Evolutionary conservation across 2,113 vertebrate species (phyloP).

Genomic region (Danio rerio): DNA sequence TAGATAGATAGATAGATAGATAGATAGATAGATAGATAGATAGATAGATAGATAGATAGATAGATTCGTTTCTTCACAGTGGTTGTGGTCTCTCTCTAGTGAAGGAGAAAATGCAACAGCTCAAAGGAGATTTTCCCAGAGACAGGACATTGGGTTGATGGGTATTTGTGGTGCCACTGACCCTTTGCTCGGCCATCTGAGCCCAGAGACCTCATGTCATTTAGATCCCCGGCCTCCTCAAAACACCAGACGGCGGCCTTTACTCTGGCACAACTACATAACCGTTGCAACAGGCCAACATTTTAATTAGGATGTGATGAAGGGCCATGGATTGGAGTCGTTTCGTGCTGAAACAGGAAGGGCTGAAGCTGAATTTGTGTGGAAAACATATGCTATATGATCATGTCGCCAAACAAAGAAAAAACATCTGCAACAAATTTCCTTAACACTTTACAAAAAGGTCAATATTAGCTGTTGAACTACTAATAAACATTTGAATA

Average conservation of each 20-base stretch:
- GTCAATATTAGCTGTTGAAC: background rate
- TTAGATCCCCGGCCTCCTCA: slow-evolving; percentile 58
- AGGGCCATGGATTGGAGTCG: background rate
- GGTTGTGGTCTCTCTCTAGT: background rate
- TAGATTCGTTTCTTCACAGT: background rate
- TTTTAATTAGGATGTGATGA: slow-evolving; percentile 28
- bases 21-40: too few species aligned
- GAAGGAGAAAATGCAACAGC: slow-evolving; percentile 22
- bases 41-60: too few species aligned
- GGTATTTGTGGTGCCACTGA: slow-evolving; percentile 39
- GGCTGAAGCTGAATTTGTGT: slow-evolving; percentile 5
- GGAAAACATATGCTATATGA: slow-evolving; percentile 50
- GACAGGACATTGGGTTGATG: slow-evolving; percentile 27
- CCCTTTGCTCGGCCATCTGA: slow-evolving; percentile 48
- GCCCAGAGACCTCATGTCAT: slow-evolving; percentile 62
- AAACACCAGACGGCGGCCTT: slow-evolving; percentile 34
- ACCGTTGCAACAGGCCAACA: slow-evolving; percentile 13
- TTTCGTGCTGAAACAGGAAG: background rate
- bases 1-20: too few species aligned
- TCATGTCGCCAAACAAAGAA: background rate
- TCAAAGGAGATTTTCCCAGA: background rate
- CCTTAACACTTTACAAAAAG: background rate
- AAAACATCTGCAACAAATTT: slow-evolving; percentile 3
- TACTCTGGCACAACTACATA: slow-evolving; percentile 24
- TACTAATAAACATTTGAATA: background rate